Evolutionary conservation across 2,113 vertebrate genomes (phyloP).

Genomic region (Phylloscopus whistleri): DNA sequence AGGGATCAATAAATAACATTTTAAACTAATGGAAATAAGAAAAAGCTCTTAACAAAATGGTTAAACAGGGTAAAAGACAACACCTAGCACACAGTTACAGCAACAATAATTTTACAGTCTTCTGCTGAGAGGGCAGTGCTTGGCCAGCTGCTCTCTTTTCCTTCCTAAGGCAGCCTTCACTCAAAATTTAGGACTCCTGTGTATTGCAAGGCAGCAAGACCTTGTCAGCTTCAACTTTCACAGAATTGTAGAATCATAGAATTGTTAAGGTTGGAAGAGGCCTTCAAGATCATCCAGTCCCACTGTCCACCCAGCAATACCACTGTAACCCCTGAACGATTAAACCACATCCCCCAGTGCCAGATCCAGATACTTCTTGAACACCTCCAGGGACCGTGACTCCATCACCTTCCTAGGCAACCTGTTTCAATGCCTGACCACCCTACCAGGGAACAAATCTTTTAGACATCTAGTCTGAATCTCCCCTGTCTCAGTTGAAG

Average conservation of each 20-base stretch:
- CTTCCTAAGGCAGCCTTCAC: neutral
- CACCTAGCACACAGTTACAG: neutral
- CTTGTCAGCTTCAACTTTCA: neutral
- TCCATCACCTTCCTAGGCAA: neutral
- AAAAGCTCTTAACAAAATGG: neutral
- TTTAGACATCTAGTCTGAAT: neutral
- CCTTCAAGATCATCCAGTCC: neutral
- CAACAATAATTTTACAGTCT: neutral
- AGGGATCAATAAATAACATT: neutral
- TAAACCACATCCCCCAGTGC: neutral
- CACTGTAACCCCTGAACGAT: fast-evolving
- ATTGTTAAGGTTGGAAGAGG: neutral
- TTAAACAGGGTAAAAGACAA: neutral
- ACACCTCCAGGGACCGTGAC: neutral
- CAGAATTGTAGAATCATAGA: neutral
- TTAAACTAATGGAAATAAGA: neutral
- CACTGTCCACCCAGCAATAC: neutral
- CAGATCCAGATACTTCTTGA: neutral
- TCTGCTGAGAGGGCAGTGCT: neutral
- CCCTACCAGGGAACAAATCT: neutral
- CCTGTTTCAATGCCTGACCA: neutral
- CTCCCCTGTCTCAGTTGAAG: neutral
- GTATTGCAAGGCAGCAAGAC: neutral
- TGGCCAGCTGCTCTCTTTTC: neutral
- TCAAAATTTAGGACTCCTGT: neutral